Conservation (phyloP, 2,113 vertebrate species). For the Triplophysa rosa region DNA sequence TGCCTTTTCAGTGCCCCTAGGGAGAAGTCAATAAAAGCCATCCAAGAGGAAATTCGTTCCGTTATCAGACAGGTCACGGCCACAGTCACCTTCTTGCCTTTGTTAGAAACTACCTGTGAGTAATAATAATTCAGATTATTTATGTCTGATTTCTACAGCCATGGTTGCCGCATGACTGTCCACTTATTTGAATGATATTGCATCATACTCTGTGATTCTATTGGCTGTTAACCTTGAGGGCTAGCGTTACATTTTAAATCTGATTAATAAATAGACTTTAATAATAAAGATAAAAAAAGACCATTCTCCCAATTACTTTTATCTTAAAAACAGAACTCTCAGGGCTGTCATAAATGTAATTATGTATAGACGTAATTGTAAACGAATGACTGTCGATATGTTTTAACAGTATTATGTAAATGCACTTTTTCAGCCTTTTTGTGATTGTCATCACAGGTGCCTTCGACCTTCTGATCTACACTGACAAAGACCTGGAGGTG, state of each 20-base stretch:
- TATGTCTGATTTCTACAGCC: background rate
- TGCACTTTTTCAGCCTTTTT: too few relatives aligned
- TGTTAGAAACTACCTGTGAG: slow-evolving; percentile 92
- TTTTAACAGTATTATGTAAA: too few relatives aligned
- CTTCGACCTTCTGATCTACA: slow-evolving; percentile 95
- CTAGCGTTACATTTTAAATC: too few relatives aligned
- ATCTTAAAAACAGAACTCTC: too few relatives aligned
- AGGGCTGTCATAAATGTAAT: too few relatives aligned
- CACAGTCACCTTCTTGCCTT: slow-evolving; percentile 91
- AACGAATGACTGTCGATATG: too few relatives aligned
- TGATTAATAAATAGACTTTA: too few relatives aligned
- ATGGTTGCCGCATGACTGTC: background rate
- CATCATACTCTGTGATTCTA: background rate
- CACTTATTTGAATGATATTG: background rate
- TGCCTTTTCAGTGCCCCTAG: slow-evolving; percentile 76
- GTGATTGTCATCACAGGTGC: slow-evolving; percentile 80
- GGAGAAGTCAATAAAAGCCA: slow-evolving; percentile 91
- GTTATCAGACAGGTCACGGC: slow-evolving; percentile 96
- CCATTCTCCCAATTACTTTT: too few relatives aligned
- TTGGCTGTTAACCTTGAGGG: too few relatives aligned
- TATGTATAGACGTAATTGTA: too few relatives aligned
- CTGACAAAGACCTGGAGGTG: slow-evolving; percentile 88
- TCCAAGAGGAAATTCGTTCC: slow-evolving; percentile 95
- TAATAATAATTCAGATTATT: slow-evolving; percentile 46
- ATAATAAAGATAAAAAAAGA: too few relatives aligned